A percentile compares a stretch with the other conserved stretches of the same genome.
Conservation (phyloP, 2,797 vertebrate genomes). For the Halcyon smyrnensis region DNA sequence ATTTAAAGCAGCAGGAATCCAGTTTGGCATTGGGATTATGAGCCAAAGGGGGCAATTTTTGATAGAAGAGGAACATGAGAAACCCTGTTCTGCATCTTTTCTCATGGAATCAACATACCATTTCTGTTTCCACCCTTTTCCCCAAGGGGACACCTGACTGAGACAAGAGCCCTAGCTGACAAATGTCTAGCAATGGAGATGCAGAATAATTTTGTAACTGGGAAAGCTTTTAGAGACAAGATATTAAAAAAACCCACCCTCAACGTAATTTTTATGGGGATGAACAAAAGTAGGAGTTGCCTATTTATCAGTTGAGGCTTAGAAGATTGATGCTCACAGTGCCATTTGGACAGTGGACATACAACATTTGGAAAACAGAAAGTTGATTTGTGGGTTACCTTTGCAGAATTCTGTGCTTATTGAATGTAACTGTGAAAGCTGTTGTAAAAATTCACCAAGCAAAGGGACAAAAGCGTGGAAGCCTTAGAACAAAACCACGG, state of each 20-base stretch:
- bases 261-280: neutral
- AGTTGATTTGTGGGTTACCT: neutral
- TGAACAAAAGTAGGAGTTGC: neutral
- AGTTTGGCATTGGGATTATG: neutral
- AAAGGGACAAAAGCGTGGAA: neutral
- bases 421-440: neutral
- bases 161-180: too few relatives aligned
- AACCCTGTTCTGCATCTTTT: neutral
- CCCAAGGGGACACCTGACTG: neutral
- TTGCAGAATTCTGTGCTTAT: accelerated
- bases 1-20: neutral
- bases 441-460: neutral
- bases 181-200: neutral
- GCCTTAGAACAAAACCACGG: too few relatives aligned
- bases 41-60: neutral
- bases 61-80: neutral
- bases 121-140: neutral
- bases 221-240: neutral
- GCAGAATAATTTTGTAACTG: neutral
- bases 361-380: neutral
- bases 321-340: neutral
- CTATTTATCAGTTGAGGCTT: neutral
- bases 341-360: neutral
- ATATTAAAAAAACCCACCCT: neutral
- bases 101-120: accelerated